These are phyloP conservation scores for Buathra laborator DNA, from an alignment of 2,888 invertebrate genomes.

Conservation along the genomic window DNA sequence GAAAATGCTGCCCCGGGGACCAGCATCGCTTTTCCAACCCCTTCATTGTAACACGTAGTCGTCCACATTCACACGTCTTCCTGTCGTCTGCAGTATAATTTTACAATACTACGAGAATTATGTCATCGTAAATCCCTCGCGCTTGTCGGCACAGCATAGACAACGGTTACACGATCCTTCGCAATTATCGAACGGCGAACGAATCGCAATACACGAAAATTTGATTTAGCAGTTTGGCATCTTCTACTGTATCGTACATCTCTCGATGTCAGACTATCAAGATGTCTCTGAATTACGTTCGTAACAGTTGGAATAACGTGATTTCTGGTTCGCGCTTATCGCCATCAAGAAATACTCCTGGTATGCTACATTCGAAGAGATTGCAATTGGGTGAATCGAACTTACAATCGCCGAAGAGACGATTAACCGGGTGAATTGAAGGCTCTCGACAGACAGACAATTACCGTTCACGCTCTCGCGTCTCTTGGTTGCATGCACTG, in stretches of 20 bases:
- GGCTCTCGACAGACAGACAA: conserved; percentile 48
- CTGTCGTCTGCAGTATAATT: conserved; percentile 15
- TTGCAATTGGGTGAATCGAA: conserved; percentile 55
- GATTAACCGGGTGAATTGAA: conserved; percentile 40
- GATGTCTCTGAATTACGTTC: conserved; percentile 16
- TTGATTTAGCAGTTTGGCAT: background rate
- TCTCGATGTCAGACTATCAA: background rate
- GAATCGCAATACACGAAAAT: background rate
- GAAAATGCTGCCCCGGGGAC: conserved; percentile 68
- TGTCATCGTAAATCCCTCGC: background rate
- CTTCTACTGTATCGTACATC: background rate
- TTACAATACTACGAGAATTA: conserved; percentile 9
- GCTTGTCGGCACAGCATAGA: background rate
- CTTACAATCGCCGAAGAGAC: conserved; percentile 35
- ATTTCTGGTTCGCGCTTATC: conserved; percentile 32
- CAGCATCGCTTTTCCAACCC: conserved; percentile 43
- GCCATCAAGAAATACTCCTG: background rate
- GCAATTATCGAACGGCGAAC: background rate
- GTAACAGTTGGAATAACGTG: conserved; percentile 31
- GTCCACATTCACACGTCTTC: conserved; percentile 13
- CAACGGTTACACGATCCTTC: background rate
- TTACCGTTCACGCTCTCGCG: conserved; percentile 50
- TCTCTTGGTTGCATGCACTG: conserved; percentile 49
- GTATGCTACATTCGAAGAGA: background rate
- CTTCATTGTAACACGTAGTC: conserved; percentile 11